These are phyloP conservation scores for Streptopelia turtur DNA, from an alignment of 2,797 vertebrate species.

Conservation along the genomic window DNA sequence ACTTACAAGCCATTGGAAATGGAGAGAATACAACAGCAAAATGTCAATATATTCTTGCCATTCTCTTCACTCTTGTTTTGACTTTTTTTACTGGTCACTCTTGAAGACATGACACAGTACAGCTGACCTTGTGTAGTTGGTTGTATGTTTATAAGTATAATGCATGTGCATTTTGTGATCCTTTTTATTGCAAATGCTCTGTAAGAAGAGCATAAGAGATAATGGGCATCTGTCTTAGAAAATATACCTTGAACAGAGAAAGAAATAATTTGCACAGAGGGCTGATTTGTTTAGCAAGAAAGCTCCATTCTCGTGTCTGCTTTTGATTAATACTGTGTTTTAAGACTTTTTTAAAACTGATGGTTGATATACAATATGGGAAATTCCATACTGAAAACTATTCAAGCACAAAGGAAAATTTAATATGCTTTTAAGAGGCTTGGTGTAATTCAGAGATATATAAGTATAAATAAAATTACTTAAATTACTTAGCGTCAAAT, in stretches of 20 bases:
- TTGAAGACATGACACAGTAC: neutral
- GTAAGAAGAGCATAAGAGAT: fast-evolving
- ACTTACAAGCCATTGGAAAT: neutral
- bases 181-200: neutral
- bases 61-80: neutral
- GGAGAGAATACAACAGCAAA: neutral
- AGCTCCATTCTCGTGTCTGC: neutral
- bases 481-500: neutral
- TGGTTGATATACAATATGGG: neutral
- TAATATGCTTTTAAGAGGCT: neutral
- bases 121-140: neutral
- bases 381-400: neutral
- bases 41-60: neutral
- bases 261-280: neutral
- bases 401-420: neutral
- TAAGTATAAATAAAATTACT: neutral
- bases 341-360: neutral
- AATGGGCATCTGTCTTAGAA: neutral
- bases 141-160: neutral
- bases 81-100: neutral
- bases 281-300: neutral
- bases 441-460: neutral
- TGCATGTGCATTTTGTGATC: neutral
- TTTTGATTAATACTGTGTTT: neutral
- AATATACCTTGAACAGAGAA: neutral